Conservation (phyloP, 2,888 invertebrate genomes). For the Pandemis corylana region DNA sequence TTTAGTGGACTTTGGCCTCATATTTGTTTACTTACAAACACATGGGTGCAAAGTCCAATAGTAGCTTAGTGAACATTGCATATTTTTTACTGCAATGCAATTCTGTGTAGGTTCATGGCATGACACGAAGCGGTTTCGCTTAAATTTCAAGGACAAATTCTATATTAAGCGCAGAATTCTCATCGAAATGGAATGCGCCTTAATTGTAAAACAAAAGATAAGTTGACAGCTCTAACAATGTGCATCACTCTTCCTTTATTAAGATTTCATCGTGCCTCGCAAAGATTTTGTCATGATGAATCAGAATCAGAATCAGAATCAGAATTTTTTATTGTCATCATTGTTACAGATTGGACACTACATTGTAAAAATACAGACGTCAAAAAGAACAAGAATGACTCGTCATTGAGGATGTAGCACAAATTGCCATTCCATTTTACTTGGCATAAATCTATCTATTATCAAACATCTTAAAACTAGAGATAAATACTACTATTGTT, state of each 20-base stretch:
- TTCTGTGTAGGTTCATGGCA: background rate
- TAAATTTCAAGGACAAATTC: background rate
- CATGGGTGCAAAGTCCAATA: slow-evolving; percentile 17
- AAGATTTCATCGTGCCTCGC: background rate
- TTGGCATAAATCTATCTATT: too few species aligned
- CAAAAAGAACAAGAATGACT: too few species aligned
- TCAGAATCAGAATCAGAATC: too few species aligned
- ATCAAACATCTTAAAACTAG: too few species aligned
- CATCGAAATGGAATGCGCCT: slow-evolving; percentile 14
- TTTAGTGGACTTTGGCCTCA: slow-evolving; percentile 24
- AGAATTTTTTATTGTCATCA: too few species aligned
- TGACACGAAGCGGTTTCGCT: background rate
- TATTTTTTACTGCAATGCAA: background rate
- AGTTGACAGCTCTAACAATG: slow-evolving; percentile 12
- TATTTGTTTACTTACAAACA: background rate
- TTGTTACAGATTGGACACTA: too few species aligned
- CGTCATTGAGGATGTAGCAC: too few species aligned
- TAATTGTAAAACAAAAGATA: slow-evolving; percentile 9
- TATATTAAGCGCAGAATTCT: background rate
- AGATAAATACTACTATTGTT: too few species aligned
- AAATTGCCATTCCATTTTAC: too few species aligned
- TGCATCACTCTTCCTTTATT: background rate
- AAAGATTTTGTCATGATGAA: background rate
- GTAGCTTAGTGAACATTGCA: background rate
- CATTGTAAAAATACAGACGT: too few species aligned